These are phyloP conservation scores for Eretmocerus hayati DNA, from an alignment of 2,888 invertebrate genomes.

Conservation along the genomic window DNA sequence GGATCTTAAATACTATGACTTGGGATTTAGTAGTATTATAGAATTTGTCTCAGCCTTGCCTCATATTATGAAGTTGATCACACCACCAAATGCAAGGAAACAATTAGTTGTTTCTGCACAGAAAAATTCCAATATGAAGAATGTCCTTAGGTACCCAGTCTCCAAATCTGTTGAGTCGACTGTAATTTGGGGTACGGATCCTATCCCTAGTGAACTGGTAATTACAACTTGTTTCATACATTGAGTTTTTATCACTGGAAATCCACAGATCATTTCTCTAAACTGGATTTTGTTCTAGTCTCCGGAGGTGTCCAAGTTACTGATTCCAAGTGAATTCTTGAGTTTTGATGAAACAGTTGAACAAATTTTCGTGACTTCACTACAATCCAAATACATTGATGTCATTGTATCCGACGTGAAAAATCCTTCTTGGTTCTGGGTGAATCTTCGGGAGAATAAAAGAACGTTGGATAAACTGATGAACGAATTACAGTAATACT, in stretches of 20 bases:
- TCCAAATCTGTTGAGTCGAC: neutral
- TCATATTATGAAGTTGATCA: slow-evolving; percentile 8
- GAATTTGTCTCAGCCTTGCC: slow-evolving; percentile 15
- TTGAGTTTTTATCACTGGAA: no score
- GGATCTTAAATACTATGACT: slow-evolving; percentile 33
- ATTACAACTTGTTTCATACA: neutral
- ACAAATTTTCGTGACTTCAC: neutral
- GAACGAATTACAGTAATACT: slow-evolving; percentile 30
- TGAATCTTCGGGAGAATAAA: slow-evolving; percentile 28
- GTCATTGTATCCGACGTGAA: slow-evolving; percentile 35
- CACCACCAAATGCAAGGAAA: slow-evolving; percentile 1
- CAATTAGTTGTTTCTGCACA: slow-evolving; percentile 5
- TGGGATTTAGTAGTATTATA: slow-evolving; percentile 30
- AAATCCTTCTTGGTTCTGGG: slow-evolving; percentile 40
- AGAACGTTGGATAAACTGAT: slow-evolving; percentile 29
- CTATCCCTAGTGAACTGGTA: slow-evolving; percentile 6
- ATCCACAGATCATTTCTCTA: neutral
- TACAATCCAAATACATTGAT: slow-evolving; percentile 14
- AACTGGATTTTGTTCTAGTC: neutral
- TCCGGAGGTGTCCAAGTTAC: neutral
- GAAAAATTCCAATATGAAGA: neutral
- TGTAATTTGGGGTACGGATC: neutral
- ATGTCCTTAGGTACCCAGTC: neutral
- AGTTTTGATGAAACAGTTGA: neutral
- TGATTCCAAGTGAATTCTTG: neutral